Base-by-base conservation (phyloP, 2,113 vertebrate species). In the Chamaea fasciata region DNA sequence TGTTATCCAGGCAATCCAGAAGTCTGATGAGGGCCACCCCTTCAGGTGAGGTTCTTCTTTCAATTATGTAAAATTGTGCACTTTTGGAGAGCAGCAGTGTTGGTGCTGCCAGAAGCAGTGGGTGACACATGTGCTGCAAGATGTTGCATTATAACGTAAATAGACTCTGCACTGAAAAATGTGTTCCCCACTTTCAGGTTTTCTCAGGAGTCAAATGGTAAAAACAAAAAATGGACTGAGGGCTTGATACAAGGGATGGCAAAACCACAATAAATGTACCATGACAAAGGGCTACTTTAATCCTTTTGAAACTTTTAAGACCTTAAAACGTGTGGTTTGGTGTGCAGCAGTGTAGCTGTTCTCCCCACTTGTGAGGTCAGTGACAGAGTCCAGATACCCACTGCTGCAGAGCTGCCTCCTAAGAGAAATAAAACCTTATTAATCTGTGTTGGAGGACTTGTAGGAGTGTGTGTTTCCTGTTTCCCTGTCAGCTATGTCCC, bases 1-100 rank as follows among this genome's bases (percentile, higher is more conserved):
- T 92, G 98, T 99, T 95, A 98, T 99, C 98, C 99, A 99, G 95
- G 99, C 99, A 92, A 98, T 99, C 97, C 99, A 99, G 97, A 99
- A 99, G 96, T 99, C 99, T 1, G 99, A 99, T 22, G 99, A 99
- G 92, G 99, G 99, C 24, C 99, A 99, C 84, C 99, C 99, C 0
- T 99, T 99, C 97, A 99, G 98, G 99, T 99, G 96, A 99, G 99
- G 63, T 52, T 68, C 92, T 65, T 91, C 52, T 59, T 80, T 49
- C 24, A 44, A 55, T 81, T 46, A 7, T 69, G 76, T 6, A 39
- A 30, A 70, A 39, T 23, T 0, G 15, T 21, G 5, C 10, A 55
- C 37, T n/a, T 64, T 46, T 26, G 33, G n/a, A 15, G 59, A 35
- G 41, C 21, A 31, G 68, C 14, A 13, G 19, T 12, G 15, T 6